Evolutionary conservation across 2,113 vertebrate species (phyloP), one percentile per base, ranked within the genome.

Genomic region (Elgaria multicarinata): DNA sequence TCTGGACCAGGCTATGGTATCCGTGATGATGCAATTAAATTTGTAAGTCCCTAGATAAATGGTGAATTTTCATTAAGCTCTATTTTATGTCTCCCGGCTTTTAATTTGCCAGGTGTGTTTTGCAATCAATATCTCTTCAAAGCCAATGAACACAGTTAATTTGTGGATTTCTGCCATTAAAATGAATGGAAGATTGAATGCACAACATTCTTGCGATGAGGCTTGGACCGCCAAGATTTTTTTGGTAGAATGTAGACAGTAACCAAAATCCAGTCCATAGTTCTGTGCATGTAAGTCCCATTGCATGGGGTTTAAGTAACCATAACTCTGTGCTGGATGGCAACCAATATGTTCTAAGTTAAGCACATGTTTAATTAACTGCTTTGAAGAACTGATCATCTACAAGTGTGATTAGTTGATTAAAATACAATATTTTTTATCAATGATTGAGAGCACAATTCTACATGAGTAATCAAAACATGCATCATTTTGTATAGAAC

Each of bases 381-480:
- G 39, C 55, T 28, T 46, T 64, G 36, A 62, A 44, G 69, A 83
- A 89, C 36, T 75, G 10, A 86, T 81, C 82, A 83, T 83, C 20
- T 67, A 50, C n/a, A 90, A 74, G 46, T 67, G 33, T 85, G 69
- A 85, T 85, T 26, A 83, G 16, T 58, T 28, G 50, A 28, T 78
- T 91, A 88, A 82, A 76, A 55, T 82, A 33, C 84, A 75, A 71
- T 89, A 36, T 55, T 88, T 53, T 76, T 72, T 66, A 20, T 53
- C 72, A 0, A 1, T 0, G 0, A 9, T 67, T 93, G 82, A 79
- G 83, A 64, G 33, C 14, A 82, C 13, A 89, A 80, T 87, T 91
- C 74, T 89, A 71, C 62, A 79, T 58, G 33, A 89, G 10, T 85
- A 89, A 93, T 55, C 26, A 93, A 42, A 95, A 88, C 95, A 72